Evolutionary conservation across 1,140 invertebrate genomes (phyloP), one percentile per base, ranked within the genome.

Genomic region (Bombyx mandarina): DNA sequence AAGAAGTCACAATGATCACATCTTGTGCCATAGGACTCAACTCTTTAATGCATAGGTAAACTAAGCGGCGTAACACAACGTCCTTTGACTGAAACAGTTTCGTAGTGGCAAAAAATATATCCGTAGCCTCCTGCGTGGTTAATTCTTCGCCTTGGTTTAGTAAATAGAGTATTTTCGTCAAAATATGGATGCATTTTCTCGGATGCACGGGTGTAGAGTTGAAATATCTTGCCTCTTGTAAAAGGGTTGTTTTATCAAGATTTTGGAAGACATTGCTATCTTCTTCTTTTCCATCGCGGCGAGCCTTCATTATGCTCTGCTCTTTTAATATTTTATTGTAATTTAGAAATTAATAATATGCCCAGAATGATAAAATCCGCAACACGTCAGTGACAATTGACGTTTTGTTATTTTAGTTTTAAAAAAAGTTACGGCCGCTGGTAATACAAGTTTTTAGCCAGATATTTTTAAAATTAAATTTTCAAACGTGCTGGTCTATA

Each of bases 41-140:
- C 84, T 99, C 98, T 82, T 99, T 99, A 62, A 99, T 99, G 10
- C 96, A 96, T 55, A 99, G 88, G 80, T 99, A 99, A 7, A 99
- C 96, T 85, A 99, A 91, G 45, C 98, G 89, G 26, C 98, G 91
- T 4, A 99, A 85, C 44, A 97, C 94, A 0, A 97, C 93, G 90
- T 99, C 98, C 72, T 96, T 95, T 0, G 95, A 98, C 83, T 99
- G 98, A 84, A 99, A 99, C 3, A 99, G 88, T 88, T 99, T 99
- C 0, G 98, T 99, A 92, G 99, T 98, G 8, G 98, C 98, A 89
- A 99, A 99, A 85, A 99, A 99, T 45, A 95, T 94, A 75, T 99
- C 97, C 6, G 98, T 99, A 0, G 98, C 98, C 89, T 99, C 98
- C 55, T 93, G 95, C 1, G 94, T 92, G 8, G 94, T 94, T 59